A percentile compares a stretch with the other conserved stretches of the same genome.
Evolutionary conservation across 2,888 invertebrate genomes (phyloP).

Genomic region (Athripsodes cinereus): DNA sequence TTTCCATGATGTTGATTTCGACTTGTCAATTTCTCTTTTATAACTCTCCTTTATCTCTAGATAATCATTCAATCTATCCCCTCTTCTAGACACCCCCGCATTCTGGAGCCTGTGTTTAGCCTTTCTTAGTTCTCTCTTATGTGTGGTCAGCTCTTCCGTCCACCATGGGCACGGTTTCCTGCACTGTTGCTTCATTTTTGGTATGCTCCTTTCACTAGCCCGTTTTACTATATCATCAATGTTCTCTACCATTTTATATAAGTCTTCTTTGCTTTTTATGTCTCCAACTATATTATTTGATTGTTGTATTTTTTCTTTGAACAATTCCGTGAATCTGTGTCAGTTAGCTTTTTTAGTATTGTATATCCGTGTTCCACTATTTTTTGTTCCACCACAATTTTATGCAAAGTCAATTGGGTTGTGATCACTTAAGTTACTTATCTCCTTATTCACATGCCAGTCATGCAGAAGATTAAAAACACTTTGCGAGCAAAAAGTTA

Average conservation of each 20-base stretch:
- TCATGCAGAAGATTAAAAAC: neutral
- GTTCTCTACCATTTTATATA: neutral
- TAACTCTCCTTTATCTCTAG: too few species aligned
- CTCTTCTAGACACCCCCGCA: neutral
- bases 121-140: neutral
- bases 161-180: constrained; percentile 3
- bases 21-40: neutral
- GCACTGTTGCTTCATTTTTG: neutral
- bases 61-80: too few species aligned
- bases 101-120: constrained; percentile 1
- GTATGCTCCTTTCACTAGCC: neutral
- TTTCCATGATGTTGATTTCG: constrained; percentile 6
- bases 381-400: neutral
- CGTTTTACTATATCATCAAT: too few species aligned
- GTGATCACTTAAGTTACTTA: constrained; percentile 1
- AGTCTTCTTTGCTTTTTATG: neutral
- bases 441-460: neutral
- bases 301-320: neutral
- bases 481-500: constrained; percentile 4
- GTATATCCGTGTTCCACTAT: neutral
- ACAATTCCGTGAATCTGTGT: neutral
- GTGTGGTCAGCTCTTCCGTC: too few species aligned
- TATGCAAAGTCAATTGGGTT: too few species aligned
- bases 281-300: neutral
- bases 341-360: constrained; percentile 2